Percentiles rank a stretch among this genome's conserved stretches.
These are phyloP conservation scores for Heterotis niloticus DNA, from an alignment of 2,113 vertebrate species.

Conservation along the genomic window DNA sequence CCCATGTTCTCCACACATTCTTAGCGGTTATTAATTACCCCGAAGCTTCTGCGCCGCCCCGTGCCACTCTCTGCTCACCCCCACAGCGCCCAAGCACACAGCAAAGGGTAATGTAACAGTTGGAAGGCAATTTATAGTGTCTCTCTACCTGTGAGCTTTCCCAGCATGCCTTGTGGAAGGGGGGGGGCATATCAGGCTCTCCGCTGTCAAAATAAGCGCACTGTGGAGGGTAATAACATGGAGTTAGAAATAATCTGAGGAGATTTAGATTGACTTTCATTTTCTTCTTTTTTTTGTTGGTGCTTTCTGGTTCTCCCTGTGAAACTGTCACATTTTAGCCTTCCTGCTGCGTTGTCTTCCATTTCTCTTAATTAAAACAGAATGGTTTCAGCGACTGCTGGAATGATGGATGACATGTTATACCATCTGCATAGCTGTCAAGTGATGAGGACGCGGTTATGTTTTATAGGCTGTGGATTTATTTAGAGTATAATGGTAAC, in stretches of 20 bases:
- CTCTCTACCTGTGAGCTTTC: slow-evolving; percentile 33
- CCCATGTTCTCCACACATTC: neutral
- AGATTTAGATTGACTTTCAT: slow-evolving; percentile 27
- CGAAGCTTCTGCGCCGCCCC: slow-evolving; percentile 7
- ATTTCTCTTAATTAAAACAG: slow-evolving; percentile 27
- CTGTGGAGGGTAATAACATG: slow-evolving; percentile 27
- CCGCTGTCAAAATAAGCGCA: slow-evolving; percentile 28
- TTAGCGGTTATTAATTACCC: slow-evolving; percentile 24
- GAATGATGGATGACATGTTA: neutral
- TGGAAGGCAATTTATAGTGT: slow-evolving; percentile 27
- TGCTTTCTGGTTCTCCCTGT: slow-evolving; percentile 1
- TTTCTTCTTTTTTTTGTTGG: neutral
- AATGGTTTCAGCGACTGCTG: neutral
- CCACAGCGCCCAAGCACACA: slow-evolving; percentile 22
- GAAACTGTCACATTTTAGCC: slow-evolving; percentile 11
- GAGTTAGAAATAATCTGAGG: slow-evolving; percentile 27
- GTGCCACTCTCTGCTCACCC: slow-evolving; percentile 16
- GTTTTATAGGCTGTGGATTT: neutral
- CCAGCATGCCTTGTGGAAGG: slow-evolving; percentile 21
- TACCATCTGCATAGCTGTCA: neutral
- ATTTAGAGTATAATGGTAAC: slow-evolving; percentile 2
- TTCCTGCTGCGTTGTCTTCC: slow-evolving; percentile 5
- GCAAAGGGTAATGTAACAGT: slow-evolving; percentile 21
- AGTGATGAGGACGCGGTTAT: neutral
- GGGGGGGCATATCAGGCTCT: slow-evolving; percentile 18